These are phyloP conservation scores for Donacobius atricapilla DNA, from an alignment of 2,113 vertebrate species.

Conservation along the genomic window DNA sequence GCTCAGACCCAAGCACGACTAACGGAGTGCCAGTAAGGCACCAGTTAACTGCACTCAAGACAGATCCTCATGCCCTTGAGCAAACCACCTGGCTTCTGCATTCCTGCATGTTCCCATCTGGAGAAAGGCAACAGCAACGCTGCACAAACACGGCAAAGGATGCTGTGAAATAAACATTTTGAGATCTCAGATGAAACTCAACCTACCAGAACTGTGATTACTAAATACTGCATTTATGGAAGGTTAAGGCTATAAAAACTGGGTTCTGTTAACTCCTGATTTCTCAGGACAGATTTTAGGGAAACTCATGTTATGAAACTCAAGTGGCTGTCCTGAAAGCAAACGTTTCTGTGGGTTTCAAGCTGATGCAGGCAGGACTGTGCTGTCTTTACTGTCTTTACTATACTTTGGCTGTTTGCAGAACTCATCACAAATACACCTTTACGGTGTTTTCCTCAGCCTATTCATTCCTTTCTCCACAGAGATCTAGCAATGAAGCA, in stretches of 20 bases:
- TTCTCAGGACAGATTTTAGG: background rate
- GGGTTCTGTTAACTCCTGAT: background rate
- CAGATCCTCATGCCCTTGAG: slow-evolving; percentile 11
- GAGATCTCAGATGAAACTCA: slow-evolving; percentile 4
- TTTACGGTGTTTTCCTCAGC: background rate
- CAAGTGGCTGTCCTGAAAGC: background rate
- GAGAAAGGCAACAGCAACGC: background rate
- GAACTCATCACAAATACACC: background rate
- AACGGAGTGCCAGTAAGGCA: background rate
- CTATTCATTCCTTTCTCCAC: background rate
- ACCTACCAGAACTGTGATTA: background rate
- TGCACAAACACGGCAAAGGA: slow-evolving; percentile 4
- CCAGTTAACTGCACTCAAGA: background rate
- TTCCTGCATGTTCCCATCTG: background rate
- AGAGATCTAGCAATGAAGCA: background rate
- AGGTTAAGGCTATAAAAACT: background rate
- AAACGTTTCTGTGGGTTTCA: background rate
- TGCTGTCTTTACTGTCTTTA: background rate
- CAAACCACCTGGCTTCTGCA: slow-evolving; percentile 4
- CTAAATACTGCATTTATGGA: background rate
- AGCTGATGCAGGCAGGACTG: background rate
- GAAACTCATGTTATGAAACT: background rate
- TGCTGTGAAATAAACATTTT: slow-evolving; percentile 18
- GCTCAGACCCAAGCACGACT: background rate
- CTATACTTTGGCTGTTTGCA: background rate